Evolutionary conservation across 2,113 vertebrate species (phyloP).

Genomic region (Pangasianodon gigas): DNA sequence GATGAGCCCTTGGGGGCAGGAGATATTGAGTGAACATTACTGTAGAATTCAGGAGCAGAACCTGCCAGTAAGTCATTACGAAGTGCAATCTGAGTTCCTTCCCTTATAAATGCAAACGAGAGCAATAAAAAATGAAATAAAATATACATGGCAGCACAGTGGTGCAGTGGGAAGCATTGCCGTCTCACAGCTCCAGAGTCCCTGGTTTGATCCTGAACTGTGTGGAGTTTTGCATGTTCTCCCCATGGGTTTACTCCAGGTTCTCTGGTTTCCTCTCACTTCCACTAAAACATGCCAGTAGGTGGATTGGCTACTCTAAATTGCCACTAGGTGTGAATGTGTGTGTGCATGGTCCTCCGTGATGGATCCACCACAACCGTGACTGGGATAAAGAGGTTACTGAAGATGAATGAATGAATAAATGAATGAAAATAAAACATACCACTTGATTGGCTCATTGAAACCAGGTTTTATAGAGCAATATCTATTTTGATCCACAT

Average conservation of each 20-base stretch:
- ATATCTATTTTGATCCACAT: background rate
- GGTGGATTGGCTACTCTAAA: background rate
- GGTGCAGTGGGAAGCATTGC: background rate
- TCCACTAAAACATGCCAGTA: background rate
- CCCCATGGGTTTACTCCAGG: background rate
- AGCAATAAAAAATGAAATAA: background rate
- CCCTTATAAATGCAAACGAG: background rate
- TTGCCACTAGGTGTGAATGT: background rate
- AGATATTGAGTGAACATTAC: background rate
- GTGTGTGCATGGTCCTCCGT: background rate
- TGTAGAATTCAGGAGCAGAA: background rate
- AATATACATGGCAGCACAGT: background rate
- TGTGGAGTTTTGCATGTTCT: background rate
- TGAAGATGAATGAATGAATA: background rate
- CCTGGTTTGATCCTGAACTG: background rate
- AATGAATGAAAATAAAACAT: background rate
- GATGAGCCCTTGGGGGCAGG: background rate
- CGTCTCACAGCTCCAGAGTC: background rate
- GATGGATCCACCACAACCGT: background rate
- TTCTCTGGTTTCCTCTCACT: background rate
- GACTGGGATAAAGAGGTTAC: background rate
- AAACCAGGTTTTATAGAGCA: background rate
- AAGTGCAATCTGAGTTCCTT: conserved; percentile 1
- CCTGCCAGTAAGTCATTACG: background rate
- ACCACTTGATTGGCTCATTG: background rate